Evolutionary conservation across 2,888 invertebrate species (phyloP), one percentile per base, ranked within the genome.

Genomic region (Heliconius ethilla): DNA sequence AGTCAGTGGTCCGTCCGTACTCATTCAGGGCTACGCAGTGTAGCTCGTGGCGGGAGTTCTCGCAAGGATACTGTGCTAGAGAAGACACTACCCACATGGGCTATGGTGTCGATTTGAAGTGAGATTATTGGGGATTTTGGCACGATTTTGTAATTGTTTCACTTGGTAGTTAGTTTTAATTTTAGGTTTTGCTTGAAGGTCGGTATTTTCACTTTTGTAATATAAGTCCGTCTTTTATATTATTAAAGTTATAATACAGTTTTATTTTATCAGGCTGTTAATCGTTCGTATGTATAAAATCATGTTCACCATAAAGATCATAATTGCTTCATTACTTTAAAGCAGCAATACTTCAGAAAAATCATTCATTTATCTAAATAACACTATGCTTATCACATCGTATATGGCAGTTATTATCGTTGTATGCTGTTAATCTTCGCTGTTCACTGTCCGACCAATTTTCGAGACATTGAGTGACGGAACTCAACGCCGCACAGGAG

Each of bases 21-120:
- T 89, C 93, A 0, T 96, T 96, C 85, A 86, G 89, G 1, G 92
- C 95, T 1, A 86, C 94, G 0, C 82, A 89, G 4, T 96, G 96
- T 81, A 82, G 86, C 9, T 91, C 91, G 0, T 95, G 95, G 95
- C 83, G 87, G 7, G 89, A 92, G 1, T 96, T 92, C 84, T 83
- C 83, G 25, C 85, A 85, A 1, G 95, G 95, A 0, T 85, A 84
- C 18, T 96, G 96, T 80, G 89, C 89, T 1, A 82, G 84, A 0
- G 84, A 84, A 1, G 82, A 80, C 2, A 89, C 87, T 0, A 84
- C 86, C 5, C 90, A 94, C 78, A 95, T 95, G 95, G 95, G 95
- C 9, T 89, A 88, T 66, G 93, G 91, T 29, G 92, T 92, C 1
- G 90, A 95, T 81, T 84, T 83, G 63, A 89, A 89, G 95, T 95